Evolutionary conservation across 2,888 invertebrate genomes (phyloP).

Genomic region (Julus scanicus): DNA sequence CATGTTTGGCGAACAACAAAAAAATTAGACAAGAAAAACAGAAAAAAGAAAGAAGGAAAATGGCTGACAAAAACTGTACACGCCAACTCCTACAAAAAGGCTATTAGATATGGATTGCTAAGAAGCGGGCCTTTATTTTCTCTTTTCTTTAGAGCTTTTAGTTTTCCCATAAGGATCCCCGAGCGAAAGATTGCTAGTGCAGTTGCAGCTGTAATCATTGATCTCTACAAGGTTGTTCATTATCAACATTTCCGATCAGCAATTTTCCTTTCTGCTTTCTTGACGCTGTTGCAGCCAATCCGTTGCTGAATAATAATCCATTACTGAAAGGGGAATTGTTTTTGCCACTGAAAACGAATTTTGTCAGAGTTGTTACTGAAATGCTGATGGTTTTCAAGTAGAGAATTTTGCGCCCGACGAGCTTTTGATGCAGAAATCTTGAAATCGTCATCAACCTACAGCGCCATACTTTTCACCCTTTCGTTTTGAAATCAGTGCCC

Average conservation of each 20-base stretch:
- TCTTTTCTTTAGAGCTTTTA: not conserved
- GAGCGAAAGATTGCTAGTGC: not conserved
- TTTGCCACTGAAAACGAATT: conserved; percentile 10
- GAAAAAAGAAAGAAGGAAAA: not conserved
- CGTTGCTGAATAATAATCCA: not conserved
- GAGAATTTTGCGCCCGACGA: not conserved
- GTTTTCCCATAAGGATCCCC: not conserved
- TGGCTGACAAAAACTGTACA: not conserved
- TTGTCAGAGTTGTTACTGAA: not conserved
- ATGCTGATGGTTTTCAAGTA: not conserved
- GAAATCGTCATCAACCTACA: not conserved
- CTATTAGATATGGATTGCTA: conserved; percentile 19
- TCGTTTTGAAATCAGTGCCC: not conserved
- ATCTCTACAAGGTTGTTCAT: conserved; percentile 19
- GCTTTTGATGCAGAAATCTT: not conserved
- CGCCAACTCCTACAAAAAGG: not conserved
- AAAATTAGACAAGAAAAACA: not conserved
- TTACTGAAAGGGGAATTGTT: not conserved
- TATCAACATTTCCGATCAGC: not conserved
- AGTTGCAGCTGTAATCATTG: conserved; percentile 19
- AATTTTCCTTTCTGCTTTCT: not conserved
- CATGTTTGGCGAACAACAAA: not conserved
- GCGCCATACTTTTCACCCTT: not conserved
- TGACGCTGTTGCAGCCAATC: not conserved
- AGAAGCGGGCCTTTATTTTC: not conserved